Percentiles rank a stretch among this genome's conserved stretches.
phyloP scores from a whole-genome alignment of 2,113 vertebrate species.

The Entelurus aequoreus region DNA sequence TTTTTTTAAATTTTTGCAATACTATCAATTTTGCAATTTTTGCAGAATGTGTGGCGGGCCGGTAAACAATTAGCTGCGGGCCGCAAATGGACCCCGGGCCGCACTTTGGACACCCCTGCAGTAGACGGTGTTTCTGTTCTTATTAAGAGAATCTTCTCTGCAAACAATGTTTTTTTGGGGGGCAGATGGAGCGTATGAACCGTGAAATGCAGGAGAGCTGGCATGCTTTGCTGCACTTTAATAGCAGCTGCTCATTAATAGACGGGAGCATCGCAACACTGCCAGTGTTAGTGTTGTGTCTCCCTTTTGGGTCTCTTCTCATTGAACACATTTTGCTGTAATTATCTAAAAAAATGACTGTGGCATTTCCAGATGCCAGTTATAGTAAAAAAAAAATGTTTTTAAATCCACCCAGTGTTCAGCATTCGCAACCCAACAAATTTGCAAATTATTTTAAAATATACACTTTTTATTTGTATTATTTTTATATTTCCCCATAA shows the following conservation, averaged over 20 bases:
- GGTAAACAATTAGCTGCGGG: too few relatives aligned
- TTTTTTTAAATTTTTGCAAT: too few relatives aligned
- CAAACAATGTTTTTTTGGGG: conserved; percentile 1
- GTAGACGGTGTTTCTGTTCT: neutral
- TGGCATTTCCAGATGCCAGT: neutral
- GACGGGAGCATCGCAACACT: neutral
- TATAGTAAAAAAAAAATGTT: too few relatives aligned
- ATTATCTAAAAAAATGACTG: neutral
- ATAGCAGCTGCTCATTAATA: conserved; percentile 21
- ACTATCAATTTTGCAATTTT: too few relatives aligned
- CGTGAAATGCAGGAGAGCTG: conserved; percentile 6
- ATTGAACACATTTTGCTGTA: conserved; percentile 1
- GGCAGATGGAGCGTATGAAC: conserved; percentile 15
- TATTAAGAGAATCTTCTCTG: neutral
- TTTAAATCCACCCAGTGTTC: too few relatives aligned
- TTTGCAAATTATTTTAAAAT: too few relatives aligned
- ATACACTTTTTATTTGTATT: too few relatives aligned
- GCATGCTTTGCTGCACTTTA: conserved; percentile 19
- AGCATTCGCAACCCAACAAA: too few relatives aligned
- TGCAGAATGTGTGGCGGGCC: too few relatives aligned
- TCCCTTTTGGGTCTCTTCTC: neutral
- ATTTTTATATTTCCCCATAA: too few relatives aligned
- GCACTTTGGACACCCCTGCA: too few relatives aligned
- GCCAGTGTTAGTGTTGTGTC: conserved; percentile 4
- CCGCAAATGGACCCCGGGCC: too few relatives aligned